phyloP scores from a whole-genome alignment of 2,113 vertebrate species.

The Ptyas mucosa region DNA sequence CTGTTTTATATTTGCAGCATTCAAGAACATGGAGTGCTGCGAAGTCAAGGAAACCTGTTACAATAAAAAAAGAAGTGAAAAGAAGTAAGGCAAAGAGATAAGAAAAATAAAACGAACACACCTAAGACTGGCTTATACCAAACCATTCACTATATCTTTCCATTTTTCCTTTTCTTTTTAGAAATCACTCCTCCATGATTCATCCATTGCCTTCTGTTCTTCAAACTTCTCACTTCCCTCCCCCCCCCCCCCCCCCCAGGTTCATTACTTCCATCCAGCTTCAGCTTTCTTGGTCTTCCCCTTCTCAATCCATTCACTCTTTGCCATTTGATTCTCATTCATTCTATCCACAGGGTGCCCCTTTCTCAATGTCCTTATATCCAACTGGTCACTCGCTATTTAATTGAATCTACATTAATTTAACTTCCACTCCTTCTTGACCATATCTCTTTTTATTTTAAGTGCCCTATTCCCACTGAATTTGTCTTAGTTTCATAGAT shows the following conservation, averaged over 20 bases:
- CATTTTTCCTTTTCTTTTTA: background rate
- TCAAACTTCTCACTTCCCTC: background rate
- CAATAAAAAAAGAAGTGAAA: background rate
- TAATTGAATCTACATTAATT: background rate
- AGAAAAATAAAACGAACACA: background rate
- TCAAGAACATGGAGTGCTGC: background rate
- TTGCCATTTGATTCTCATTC: background rate
- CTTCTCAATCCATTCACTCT: background rate
- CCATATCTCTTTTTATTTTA: background rate
- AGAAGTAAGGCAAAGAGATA: background rate
- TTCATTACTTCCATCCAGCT: background rate
- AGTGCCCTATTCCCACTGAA: background rate
- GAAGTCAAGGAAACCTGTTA: background rate
- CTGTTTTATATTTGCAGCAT: background rate
- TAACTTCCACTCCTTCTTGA: background rate
- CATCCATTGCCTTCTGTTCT: background rate
- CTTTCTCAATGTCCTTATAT: background rate
- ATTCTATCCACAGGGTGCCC: background rate
- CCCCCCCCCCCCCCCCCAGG: accelerated
- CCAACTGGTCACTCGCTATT: background rate
- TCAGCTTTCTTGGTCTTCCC: background rate
- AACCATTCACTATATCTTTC: background rate
- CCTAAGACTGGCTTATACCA: background rate
- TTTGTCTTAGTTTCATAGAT: background rate
- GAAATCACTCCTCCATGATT: background rate